phyloP scores from a whole-genome alignment of 1,140 invertebrate genomes.

The Drosophila pseudoobscura region DNA sequence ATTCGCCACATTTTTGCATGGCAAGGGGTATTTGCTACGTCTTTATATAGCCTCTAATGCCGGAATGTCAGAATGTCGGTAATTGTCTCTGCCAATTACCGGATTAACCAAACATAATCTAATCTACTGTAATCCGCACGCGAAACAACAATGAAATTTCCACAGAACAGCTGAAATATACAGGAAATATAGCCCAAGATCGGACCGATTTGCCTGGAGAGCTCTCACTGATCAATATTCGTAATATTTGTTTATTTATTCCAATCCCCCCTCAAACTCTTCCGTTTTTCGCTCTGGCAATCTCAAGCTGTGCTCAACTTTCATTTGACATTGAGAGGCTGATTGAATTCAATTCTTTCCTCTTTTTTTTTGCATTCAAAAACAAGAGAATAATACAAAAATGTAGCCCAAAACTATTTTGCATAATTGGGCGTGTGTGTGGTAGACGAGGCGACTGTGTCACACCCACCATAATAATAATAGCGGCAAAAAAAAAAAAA shows the following conservation, averaged over 20 bases:
- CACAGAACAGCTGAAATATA: too few species aligned
- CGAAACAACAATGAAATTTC: constrained; percentile 2
- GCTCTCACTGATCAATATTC: too few species aligned
- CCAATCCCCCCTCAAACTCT: too few species aligned
- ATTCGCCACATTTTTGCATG: constrained; percentile 38
- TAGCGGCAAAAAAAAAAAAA: not conserved
- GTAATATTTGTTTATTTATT: too few species aligned
- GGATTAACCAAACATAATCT: constrained; percentile 33
- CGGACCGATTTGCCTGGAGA: too few species aligned
- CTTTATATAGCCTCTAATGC: constrained; percentile 30
- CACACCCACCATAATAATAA: constrained; percentile 15
- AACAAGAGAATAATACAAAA: constrained; percentile 4
- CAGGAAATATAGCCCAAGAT: not conserved
- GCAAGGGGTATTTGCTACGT: not conserved
- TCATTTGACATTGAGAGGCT: constrained; percentile 46
- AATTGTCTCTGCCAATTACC: constrained; percentile 26
- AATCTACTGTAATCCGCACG: constrained; percentile 27
- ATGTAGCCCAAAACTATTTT: constrained; percentile 37
- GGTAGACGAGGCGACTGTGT: constrained; percentile 4
- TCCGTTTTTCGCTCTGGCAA: not conserved
- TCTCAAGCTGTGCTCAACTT: constrained; percentile 16
- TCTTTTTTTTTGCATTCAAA: not conserved
- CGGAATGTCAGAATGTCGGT: not conserved
- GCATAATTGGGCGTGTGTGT: constrained; percentile 53
- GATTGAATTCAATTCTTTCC: constrained; percentile 27